Base-by-base conservation (phyloP, 1,140 invertebrate genomes). In the Pogonognathellus flavescens region DNA sequence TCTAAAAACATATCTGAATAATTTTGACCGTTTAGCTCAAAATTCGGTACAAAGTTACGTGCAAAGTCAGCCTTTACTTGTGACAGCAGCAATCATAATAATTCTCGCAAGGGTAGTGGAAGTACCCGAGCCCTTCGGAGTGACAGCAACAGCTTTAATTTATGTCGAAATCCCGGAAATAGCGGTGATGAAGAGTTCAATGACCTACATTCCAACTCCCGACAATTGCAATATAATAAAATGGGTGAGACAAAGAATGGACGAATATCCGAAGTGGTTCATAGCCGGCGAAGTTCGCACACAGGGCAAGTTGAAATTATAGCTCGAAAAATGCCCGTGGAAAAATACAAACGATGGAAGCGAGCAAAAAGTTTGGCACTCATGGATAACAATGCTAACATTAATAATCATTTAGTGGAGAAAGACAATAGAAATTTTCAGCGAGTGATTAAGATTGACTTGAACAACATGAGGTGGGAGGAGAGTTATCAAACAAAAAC, bases 381-480 rank as follows among this genome's bases (percentile, higher is more conserved):
- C 52, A 57, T 85, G 52, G 86, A 85, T 52, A 82, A 87, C n/a
- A 50, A 52, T 49, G 83, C 70, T 9, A 76, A 80, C 41, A 57
- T 82, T 55, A 84, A 80, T n/a, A 81, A 22, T 25, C 60, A 60
- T 66, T 59, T 16, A 7, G 53, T 9, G 50, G 80, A 41, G 22
- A 59, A 62, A 13, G 53, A 55, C 49, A 57, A 52, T 31, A 31
- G 31, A 50, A 81, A 85, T 59, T 66, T 70, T 41, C 87, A 85
- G 31, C 82, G 87, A 13, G 87, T 87, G 16, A 88, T 88, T 76
- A 84, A 85, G 72, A 88, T 88, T 85, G 85, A 88, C 70, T 81
- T 88, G 66, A 86, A 84, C 50, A 86, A 82, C 55, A 84, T 88
- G 80, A 76, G 76, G 10, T 86, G 86, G 86, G 83, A 86, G 53